Evolutionary conservation across 2,888 invertebrate species (phyloP).

Genomic region (Emesis furor): DNA sequence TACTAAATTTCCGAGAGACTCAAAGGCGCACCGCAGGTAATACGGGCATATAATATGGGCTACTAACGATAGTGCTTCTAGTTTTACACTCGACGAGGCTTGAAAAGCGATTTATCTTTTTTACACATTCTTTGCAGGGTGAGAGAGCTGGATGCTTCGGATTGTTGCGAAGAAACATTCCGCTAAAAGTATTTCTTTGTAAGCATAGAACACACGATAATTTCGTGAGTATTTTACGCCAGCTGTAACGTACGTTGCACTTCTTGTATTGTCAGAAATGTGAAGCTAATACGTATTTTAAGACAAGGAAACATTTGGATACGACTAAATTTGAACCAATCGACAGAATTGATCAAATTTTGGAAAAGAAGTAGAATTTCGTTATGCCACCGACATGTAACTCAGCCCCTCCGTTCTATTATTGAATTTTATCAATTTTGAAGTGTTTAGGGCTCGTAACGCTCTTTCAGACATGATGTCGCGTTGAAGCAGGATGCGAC

Average conservation of each 20-base stretch:
- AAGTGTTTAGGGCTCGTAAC: no score
- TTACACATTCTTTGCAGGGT: conserved; percentile 30
- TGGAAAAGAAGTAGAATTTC: no score
- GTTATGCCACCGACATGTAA: no score
- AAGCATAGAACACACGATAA: conserved; percentile 1
- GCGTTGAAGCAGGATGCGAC: no score
- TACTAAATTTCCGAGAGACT: not conserved
- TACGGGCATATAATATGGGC: conserved; percentile 32
- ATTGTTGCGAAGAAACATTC: conserved; percentile 37
- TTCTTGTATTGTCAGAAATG: not conserved
- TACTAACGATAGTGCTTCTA: conserved; percentile 27
- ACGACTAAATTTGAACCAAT: no score
- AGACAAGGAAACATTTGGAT: no score
- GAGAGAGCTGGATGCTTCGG: conserved; percentile 9
- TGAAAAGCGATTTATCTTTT: conserved; percentile 30
- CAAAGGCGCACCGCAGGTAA: conserved; percentile 16
- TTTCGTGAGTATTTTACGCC: conserved; percentile 12
- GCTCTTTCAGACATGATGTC: no score
- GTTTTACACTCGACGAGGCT: conserved; percentile 25
- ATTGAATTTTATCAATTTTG: no score
- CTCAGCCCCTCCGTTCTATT: no score
- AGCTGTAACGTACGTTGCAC: not conserved
- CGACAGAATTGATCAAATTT: no score
- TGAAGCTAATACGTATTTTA: not conserved
- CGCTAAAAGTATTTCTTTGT: conserved; percentile 30